Conservation (phyloP, 2,113 vertebrate species). For the Urocitellus parryii region DNA sequence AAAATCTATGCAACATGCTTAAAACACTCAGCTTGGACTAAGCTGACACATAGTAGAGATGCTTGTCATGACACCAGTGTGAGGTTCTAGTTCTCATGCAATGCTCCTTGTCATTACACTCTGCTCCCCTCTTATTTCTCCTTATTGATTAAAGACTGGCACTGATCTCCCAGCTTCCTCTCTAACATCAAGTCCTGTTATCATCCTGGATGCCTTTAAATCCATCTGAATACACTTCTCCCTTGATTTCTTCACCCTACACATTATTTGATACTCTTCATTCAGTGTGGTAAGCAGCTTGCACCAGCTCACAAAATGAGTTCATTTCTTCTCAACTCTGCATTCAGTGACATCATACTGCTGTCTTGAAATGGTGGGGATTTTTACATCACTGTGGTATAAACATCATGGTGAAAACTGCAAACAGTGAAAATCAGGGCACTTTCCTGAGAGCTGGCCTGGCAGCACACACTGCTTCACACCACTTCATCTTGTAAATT, state of each 20-base stretch:
- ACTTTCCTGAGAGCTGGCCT: neutral
- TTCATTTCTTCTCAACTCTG: neutral
- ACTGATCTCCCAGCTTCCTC: neutral
- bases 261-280: neutral
- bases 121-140: neutral
- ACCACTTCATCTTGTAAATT: neutral
- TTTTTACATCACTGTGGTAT: neutral
- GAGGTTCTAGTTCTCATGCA: neutral
- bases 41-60: neutral
- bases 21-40: neutral
- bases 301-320: neutral
- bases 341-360: neutral
- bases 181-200: neutral
- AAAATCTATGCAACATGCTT: neutral
- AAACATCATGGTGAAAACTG: neutral
- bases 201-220: neutral
- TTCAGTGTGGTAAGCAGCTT: neutral
- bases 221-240: neutral
- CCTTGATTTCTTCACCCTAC: neutral
- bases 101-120: rapidly evolving
- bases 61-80: neutral
- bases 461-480: neutral
- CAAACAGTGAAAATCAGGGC: neutral
- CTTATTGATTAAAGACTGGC: neutral
- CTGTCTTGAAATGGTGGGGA: neutral